phyloP scores from a whole-genome alignment of 2,888 invertebrate species.

The Embidobia sp. region DNA sequence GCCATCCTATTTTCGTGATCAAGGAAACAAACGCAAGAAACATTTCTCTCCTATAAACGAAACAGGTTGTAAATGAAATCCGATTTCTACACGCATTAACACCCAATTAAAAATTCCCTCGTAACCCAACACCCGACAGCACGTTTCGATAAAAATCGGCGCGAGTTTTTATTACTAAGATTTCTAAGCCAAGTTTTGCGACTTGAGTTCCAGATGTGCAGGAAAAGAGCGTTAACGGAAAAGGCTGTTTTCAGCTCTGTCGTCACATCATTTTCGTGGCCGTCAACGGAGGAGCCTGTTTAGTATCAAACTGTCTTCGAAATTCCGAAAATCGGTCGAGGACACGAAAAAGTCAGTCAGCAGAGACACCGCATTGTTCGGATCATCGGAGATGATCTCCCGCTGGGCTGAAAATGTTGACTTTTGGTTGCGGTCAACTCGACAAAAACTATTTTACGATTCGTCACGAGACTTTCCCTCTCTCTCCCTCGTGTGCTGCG shows the following conservation, averaged over 20 bases:
- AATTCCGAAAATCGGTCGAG: slow-evolving; percentile 60
- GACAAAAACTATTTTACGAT: slow-evolving; percentile 78
- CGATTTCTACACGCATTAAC: slow-evolving; percentile 21
- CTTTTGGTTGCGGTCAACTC: slow-evolving; percentile 76
- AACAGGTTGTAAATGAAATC: slow-evolving; percentile 17
- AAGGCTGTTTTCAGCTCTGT: slow-evolving; percentile 11
- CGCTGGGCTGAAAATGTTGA: slow-evolving; percentile 76
- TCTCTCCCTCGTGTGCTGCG: slow-evolving; percentile 20
- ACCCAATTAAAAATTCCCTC: slow-evolving; percentile 33
- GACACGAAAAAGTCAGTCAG: slow-evolving; percentile 51
- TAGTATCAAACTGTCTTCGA: slow-evolving; percentile 33
- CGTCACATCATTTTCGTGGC: slow-evolving; percentile 40
- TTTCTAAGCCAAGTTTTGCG: background rate
- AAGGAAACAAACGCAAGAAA: too few relatives aligned
- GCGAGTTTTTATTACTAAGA: too few relatives aligned
- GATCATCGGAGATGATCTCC: slow-evolving; percentile 66
- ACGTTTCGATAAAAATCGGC: slow-evolving; percentile 13
- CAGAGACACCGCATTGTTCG: slow-evolving; percentile 50
- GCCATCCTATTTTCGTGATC: too few relatives aligned
- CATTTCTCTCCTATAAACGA: too few relatives aligned
- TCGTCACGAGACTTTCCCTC: slow-evolving; percentile 70
- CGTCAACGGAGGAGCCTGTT: slow-evolving; percentile 15
- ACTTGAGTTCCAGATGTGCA: background rate
- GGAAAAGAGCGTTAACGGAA: background rate
- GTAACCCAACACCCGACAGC: too few relatives aligned